Conservation (phyloP, 2,113 vertebrate species). For the Campylorhamphus procurvoides region DNA sequence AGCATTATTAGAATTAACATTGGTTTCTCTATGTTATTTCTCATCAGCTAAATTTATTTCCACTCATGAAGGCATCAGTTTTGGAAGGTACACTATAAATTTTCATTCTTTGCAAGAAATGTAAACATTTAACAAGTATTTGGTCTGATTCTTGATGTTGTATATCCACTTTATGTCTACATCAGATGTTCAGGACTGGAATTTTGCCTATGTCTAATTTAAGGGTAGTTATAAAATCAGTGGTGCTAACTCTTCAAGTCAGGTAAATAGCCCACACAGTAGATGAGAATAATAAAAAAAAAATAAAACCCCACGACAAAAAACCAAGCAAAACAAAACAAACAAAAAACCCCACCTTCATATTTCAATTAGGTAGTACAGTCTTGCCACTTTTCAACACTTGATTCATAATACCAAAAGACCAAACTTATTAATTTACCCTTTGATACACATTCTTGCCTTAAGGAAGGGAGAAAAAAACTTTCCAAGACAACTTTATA, state of each 20-base stretch:
- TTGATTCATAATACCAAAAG: rapidly evolving
- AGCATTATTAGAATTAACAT: not conserved
- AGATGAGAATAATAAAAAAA: not conserved
- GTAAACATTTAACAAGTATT: not conserved
- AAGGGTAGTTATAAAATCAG: not conserved
- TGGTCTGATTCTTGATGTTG: not conserved
- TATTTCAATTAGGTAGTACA: not conserved
- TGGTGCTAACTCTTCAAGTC: not conserved
- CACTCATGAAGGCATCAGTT: not conserved
- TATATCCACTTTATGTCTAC: not conserved
- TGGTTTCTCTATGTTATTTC: not conserved
- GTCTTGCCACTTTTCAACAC: not conserved
- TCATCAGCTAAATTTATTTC: not conserved
- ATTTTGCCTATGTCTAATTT: not conserved
- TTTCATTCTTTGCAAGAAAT: not conserved
- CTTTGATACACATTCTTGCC: not conserved
- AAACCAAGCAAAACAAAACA: not conserved
- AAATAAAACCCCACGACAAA: not conserved
- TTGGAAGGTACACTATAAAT: not conserved
- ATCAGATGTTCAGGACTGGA: not conserved
- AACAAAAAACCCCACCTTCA: too few relatives aligned
- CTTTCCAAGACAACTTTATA: too few relatives aligned
- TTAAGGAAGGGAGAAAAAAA: too few relatives aligned
- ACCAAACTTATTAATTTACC: not conserved
- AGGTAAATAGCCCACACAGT: not conserved